Conservation (phyloP, 2,888 invertebrate species). For the Pseudococcus longispinus region DNA sequence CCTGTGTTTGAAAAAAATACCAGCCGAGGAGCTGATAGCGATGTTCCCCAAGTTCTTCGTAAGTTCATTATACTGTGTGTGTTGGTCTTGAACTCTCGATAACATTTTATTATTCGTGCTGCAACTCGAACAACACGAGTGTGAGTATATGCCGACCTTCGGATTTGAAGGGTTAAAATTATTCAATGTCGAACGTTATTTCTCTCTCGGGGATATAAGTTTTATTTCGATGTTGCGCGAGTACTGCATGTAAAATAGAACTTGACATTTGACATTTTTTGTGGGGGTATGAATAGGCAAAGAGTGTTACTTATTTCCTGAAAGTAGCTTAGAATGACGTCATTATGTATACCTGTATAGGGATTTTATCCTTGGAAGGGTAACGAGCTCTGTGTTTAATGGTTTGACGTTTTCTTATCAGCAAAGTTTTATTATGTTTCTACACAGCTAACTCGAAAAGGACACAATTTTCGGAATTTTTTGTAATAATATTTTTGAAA, state of each 20-base stretch:
- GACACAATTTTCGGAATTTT: no score
- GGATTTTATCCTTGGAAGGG: no score
- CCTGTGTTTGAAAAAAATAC: conserved; percentile 49
- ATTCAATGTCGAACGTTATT: not conserved
- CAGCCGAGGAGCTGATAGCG: conserved; percentile 8
- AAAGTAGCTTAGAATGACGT: no score
- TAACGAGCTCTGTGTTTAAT: not conserved
- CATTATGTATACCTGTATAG: no score
- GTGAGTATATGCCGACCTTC: not conserved
- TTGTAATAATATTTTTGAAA: no score
- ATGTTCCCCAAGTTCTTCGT: conserved; percentile 32
- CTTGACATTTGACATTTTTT: not conserved
- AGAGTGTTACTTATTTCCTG: not conserved
- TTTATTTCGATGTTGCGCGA: conserved; percentile 9
- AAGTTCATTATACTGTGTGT: not conserved
- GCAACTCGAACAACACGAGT: not conserved
- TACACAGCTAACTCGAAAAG: no score
- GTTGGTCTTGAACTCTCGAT: not conserved
- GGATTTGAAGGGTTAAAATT: not conserved
- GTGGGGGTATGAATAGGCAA: not conserved
- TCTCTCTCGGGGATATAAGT: conserved; percentile 30
- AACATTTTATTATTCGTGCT: not conserved
- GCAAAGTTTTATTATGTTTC: no score
- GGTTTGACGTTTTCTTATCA: not conserved
- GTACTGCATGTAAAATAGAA: not conserved